Evolutionary conservation across 2,797 vertebrate genomes (phyloP).

Genomic region (Kryptolebias ocellatus): DNA sequence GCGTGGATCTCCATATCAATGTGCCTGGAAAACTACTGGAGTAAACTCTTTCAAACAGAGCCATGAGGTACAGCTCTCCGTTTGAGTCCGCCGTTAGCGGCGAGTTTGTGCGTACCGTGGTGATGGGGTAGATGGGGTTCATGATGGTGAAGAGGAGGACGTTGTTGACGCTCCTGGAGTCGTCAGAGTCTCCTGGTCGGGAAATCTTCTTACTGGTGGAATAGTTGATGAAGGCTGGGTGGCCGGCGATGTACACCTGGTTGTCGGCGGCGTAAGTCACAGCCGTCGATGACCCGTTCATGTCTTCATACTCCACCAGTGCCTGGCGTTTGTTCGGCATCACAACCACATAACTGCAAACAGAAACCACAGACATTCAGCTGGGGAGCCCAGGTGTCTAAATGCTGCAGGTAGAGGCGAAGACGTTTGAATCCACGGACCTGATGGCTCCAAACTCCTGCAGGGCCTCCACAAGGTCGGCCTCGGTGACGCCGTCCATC

Average conservation of each 20-base stretch:
- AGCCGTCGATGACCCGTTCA: constrained; percentile 91
- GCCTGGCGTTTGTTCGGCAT: constrained; percentile 98
- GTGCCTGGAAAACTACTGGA: too few relatives aligned
- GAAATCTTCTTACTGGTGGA: constrained; percentile 99
- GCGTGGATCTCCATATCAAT: too few relatives aligned
- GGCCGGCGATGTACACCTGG: constrained; percentile 94
- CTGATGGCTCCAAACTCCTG: constrained; percentile 96
- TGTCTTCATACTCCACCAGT: constrained; percentile 94
- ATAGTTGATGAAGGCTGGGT: constrained; percentile 96
- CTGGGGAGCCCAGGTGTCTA: too few relatives aligned
- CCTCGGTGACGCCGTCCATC: constrained; percentile 92
- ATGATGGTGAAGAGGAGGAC: constrained; percentile 96
- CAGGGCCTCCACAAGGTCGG: constrained; percentile 92
- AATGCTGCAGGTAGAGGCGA: too few relatives aligned
- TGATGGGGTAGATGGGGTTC: constrained; percentile 92
- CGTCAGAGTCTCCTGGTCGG: constrained; percentile 90
- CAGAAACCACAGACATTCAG: too few relatives aligned
- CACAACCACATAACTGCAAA: constrained; percentile 92
- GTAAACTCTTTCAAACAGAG: too few relatives aligned
- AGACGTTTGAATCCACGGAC: constrained; percentile 63
- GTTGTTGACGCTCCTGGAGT: constrained; percentile 92
- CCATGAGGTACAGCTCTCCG: too few relatives aligned
- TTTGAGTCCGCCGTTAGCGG: too few relatives aligned
- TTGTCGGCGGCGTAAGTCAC: constrained; percentile 95
- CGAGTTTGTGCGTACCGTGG: constrained; percentile 71